Evolutionary conservation across 2,797 vertebrate genomes (phyloP), one percentile per base, ranked within the genome.

Genomic region (Gymnoscopelus microlampas): DNA sequence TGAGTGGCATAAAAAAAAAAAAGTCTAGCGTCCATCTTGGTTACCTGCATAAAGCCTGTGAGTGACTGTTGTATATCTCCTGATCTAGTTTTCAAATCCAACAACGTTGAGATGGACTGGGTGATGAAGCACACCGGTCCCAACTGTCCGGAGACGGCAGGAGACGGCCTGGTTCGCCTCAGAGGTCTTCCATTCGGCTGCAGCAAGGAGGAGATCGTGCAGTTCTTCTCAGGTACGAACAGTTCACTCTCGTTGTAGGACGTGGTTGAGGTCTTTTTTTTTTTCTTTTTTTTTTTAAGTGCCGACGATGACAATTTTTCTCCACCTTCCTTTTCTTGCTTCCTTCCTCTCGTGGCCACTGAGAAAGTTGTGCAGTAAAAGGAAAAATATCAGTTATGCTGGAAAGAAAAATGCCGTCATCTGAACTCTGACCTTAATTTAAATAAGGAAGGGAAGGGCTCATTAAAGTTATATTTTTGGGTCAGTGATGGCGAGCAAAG

Each of bases 21-120:
- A 6, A 8, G 2, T 44, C 39, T 44, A 19, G 19, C 19, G 19
- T 19, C 19, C 19, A 10, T 44, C 7, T 44, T 10, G 39, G 8
- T 44, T 44, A 8, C 39, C 1, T 44, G 19, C 53, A 19, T 19
- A 55, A 24, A 55, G 8, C 24, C 13, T 26, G 10, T 66, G 71
- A 66, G 55, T 29, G 29, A 3, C 14, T 6, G 9, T 50, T 11
- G 0, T 70, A 2, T 77, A 4, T 56, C 4, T 11, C 70, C 19
- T 59, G n/a, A 56, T 85, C 0, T 66, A 99, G 98, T 99, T 86
- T 99, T 99, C 93, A 99, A 98, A 93, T 99, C 98, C 87, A 99
- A 99, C 95, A 98, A 96, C 89, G 96, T 99, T 80, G 98, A 99
- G 94, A 99, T 99, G 98, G 98, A 99, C 93, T 99, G 98, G 98